These are phyloP conservation scores for Amphiura filiformis DNA, from an alignment of 35 echinoderm and acorn worm species.

Conservation along the genomic window DNA sequence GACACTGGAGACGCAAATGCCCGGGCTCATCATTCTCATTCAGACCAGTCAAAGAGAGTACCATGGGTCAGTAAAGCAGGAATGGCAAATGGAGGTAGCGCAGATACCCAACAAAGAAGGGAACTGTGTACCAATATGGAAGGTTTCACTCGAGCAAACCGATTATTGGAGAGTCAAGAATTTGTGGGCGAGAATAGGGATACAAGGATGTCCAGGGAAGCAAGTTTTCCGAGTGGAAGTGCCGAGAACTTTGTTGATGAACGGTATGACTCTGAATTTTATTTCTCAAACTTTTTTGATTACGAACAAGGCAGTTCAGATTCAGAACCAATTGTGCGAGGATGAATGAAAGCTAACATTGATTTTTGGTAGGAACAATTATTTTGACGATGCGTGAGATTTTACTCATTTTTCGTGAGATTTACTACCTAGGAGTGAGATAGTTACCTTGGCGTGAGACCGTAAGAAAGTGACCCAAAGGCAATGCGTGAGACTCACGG, in stretches of 20 bases:
- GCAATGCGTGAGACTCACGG: no score
- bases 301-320: slow-evolving; percentile 39
- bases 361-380: slow-evolving; percentile 29
- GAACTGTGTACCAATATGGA: neutral
- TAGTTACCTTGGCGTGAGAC: no score
- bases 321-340: slow-evolving; percentile 18
- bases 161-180: neutral
- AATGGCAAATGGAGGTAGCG: neutral
- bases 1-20: neutral
- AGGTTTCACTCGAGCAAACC: neutral
- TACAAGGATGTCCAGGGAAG: neutral
- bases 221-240: neutral
- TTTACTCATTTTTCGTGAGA: no score
- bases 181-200: neutral
- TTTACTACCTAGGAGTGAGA: no score
- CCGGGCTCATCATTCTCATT: no score
- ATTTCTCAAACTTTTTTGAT: slow-evolving; percentile 29
- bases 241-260: neutral
- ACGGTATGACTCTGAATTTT: no score
- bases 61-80: neutral
- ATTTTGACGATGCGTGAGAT: no score
- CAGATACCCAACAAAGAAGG: neutral
- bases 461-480: no score
- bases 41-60: neutral
- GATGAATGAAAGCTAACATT: slow-evolving; percentile 10